These are phyloP conservation scores for Poecilus cupreus DNA, from an alignment of 2,888 invertebrate genomes.

Conservation along the genomic window DNA sequence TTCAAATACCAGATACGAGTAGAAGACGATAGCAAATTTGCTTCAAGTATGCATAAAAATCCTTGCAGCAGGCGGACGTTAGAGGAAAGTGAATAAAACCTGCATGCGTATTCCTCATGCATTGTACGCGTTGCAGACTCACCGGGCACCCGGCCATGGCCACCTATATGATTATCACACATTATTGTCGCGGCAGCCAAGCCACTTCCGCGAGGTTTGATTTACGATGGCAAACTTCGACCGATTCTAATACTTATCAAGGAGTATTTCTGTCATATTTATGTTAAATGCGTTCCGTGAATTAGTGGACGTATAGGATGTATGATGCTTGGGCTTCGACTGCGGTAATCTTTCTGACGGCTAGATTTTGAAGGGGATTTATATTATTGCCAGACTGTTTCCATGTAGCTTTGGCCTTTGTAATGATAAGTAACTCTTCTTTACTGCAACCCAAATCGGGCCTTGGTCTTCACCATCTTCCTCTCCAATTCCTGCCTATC, in stretches of 20 bases:
- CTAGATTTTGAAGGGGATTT: too few relatives aligned
- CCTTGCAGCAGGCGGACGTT: neutral
- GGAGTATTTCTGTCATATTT: neutral
- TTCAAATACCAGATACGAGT: neutral
- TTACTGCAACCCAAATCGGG: too few relatives aligned
- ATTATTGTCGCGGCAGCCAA: conserved; percentile 32
- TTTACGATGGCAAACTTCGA: conserved; percentile 26
- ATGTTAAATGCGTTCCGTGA: neutral
- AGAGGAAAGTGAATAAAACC: conserved; percentile 7
- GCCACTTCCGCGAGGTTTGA: conserved; percentile 27
- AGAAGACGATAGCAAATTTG: neutral
- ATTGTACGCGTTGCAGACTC: neutral
- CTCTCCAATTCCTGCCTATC: too few relatives aligned
- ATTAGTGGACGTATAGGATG: neutral
- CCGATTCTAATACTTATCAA: conserved; percentile 21
- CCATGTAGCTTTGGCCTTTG: too few relatives aligned
- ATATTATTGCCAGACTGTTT: too few relatives aligned
- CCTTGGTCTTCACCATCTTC: too few relatives aligned
- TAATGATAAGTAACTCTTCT: too few relatives aligned
- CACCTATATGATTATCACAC: conserved; percentile 43
- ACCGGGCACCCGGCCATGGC: neutral
- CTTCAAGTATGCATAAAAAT: neutral
- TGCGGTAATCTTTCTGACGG: too few relatives aligned
- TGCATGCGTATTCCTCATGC: neutral
- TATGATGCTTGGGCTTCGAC: neutral